Evolutionary conservation across 30 jellyfish, hydroid and myxozoan genomes (phyloP).

Genomic region (Euphysa ruthae): DNA sequence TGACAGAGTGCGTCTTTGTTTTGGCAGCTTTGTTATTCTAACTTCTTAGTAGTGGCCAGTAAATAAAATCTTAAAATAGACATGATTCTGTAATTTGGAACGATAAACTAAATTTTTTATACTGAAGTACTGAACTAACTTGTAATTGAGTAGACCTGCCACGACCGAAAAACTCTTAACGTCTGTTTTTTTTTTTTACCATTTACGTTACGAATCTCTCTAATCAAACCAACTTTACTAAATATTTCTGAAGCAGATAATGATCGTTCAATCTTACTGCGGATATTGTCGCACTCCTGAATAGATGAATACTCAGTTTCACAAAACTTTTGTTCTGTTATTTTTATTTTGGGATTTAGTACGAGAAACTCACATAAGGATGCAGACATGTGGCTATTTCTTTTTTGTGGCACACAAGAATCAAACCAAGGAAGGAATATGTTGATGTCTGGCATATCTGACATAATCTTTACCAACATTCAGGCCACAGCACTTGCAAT

Average conservation of each 20-base stretch:
- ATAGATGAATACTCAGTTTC: not conserved
- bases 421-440: not conserved
- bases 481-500: not conserved
- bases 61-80: not conserved
- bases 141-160: conserved; percentile 4
- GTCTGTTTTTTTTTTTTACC: not conserved
- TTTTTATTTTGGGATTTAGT: not conserved
- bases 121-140: not conserved
- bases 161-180: not conserved
- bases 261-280: not conserved
- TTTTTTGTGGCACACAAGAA: not conserved
- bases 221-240: not conserved
- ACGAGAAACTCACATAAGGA: not conserved
- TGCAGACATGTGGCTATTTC: not conserved
- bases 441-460: not conserved
- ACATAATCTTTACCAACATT: no score
- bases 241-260: not conserved
- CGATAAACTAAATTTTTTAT: not conserved
- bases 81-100: conserved; percentile 1
- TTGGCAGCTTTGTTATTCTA: not conserved
- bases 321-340: not conserved
- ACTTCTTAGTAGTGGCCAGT: not conserved
- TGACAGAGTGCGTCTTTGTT: not conserved
- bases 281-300: not conserved
- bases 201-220: not conserved